Conservation (phyloP, 2,888 invertebrate genomes). For the Microctonus aethiopoides region DNA sequence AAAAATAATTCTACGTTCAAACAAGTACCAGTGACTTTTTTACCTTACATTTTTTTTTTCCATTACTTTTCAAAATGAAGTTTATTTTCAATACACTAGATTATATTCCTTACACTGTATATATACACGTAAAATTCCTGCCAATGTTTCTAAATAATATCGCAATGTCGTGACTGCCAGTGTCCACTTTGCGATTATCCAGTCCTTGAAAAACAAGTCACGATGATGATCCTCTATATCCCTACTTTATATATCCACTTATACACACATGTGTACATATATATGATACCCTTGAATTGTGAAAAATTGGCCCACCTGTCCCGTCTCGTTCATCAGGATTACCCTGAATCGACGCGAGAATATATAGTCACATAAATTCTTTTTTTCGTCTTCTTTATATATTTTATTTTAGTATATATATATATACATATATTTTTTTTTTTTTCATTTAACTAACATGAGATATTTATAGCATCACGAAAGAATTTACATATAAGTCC, state of each 20-base stretch:
- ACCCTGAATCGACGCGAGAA: slow-evolving; percentile 10
- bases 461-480: slow-evolving; percentile 18
- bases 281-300: neutral
- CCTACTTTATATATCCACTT: too few relatives aligned
- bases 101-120: neutral
- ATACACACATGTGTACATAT: too few relatives aligned
- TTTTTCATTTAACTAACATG: neutral
- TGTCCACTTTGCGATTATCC: slow-evolving; percentile 19
- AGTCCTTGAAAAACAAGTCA: slow-evolving; percentile 22
- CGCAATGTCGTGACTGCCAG: slow-evolving; percentile 1
- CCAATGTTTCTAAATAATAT: slow-evolving; percentile 2
- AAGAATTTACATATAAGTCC: slow-evolving; percentile 1
- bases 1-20: too few relatives aligned
- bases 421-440: too few relatives aligned
- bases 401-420: too few relatives aligned
- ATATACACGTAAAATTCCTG: neutral
- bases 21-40: too few relatives aligned
- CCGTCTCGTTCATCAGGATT: slow-evolving; percentile 26
- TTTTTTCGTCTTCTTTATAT: neutral
- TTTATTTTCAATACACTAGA: neutral
- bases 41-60: too few relatives aligned
- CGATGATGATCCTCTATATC: neutral
- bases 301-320: slow-evolving; percentile 28
- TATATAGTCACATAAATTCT: neutral
- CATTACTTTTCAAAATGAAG: too few relatives aligned